Evolutionary conservation across 2,888 invertebrate genomes (phyloP), one percentile per base, ranked within the genome.

Genomic region (Microlaimidae sp.): DNA sequence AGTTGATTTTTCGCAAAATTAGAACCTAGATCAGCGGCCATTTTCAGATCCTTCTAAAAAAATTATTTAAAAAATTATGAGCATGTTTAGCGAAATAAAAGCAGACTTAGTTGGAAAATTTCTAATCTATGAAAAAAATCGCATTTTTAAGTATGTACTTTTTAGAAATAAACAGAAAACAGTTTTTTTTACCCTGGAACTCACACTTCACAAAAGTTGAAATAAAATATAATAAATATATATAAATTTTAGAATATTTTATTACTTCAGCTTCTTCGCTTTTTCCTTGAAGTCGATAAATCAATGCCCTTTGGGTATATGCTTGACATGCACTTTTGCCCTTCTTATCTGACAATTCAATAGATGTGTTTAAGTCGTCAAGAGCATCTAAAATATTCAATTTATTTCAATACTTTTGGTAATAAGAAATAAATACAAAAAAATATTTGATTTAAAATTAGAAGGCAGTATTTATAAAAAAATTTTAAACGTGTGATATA

Each of bases 1-100:
- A 88, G 75, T 65, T 71, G 84, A 66, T 81, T 79, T 69, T 81
- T 85, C 23, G 90, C 92, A 74, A 90, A 92, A 57, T 78, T 78
- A 61, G 84, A 87, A 23, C 92, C 92, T 48, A 86, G 73, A 60
- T 78, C 75, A 0, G 87, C 83, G 0, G 92, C 87, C 53, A 77
- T 76, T 59, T 80, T 76, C 67, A 89, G 89, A 67, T 85, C 85
- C 0, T 71, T 69, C 59, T 79, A 77, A 0, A 60, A 49, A 7
- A 25, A 10, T 23, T 13, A 48, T 17, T 17, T 3, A 38, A 26
- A 47, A 51, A 3, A 47, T 4, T n/a, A 49, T 40, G n/a, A n/a
- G n/a, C n/a, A n/a, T n/a, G n/a, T n/a, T n/a, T n/a, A n/a, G n/a
- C n/a, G n/a, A n/a, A n/a, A n/a, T n/a, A n/a, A n/a, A n/a, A n/a